Conservation (phyloP, 2,797 vertebrate genomes). For the Hippopotamyrus pictus region DNA sequence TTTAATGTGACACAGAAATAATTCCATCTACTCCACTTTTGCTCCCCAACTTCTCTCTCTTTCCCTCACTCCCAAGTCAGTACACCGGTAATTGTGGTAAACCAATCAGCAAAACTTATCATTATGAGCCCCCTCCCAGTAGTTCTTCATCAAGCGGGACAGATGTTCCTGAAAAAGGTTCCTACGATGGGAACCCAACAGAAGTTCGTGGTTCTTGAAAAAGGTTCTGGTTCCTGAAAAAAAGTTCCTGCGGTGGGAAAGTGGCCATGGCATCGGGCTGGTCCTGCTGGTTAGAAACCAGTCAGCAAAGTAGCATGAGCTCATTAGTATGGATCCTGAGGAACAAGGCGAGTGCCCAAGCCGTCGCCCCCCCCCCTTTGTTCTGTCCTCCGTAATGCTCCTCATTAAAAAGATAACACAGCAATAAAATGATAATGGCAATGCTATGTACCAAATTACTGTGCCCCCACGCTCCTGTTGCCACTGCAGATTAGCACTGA, state of each 20-base stretch:
- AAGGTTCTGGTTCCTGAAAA: background rate
- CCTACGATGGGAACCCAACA: background rate
- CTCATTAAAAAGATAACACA: constrained; percentile 42
- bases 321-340: constrained; percentile 30
- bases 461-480: background rate
- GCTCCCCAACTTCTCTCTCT: background rate
- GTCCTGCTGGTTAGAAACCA: background rate
- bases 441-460: constrained; percentile 3
- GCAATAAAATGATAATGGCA: constrained; percentile 34
- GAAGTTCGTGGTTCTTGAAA: background rate
- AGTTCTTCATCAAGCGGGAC: background rate
- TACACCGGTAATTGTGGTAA: background rate
- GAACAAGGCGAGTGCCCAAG: background rate
- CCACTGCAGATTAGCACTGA: constrained; percentile 7
- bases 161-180: background rate
- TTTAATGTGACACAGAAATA: background rate
- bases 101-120: background rate
- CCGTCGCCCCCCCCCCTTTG: constrained; percentile 26
- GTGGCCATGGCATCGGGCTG: background rate
- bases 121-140: background rate
- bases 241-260: background rate
- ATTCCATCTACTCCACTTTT: background rate
- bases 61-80: background rate
- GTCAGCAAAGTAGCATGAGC: background rate
- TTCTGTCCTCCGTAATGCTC: constrained; percentile 26